Evolutionary conservation across 2,888 invertebrate genomes (phyloP), one percentile per base, ranked within the genome.

Genomic region (Temnothorax rugatulus): DNA sequence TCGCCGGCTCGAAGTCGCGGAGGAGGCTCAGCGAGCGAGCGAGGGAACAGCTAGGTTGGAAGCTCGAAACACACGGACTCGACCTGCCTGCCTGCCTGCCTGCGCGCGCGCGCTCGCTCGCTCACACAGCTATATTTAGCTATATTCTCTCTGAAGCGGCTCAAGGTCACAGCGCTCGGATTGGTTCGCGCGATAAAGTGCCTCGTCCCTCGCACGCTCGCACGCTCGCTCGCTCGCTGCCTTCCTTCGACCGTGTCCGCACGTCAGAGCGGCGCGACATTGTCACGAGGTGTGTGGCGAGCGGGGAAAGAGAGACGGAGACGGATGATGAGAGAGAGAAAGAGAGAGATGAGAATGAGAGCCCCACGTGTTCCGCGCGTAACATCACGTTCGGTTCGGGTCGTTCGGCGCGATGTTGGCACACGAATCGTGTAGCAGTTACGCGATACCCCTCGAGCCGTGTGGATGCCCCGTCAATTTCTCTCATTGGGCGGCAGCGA

Each of bases 91-190:
- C 29, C 29, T 29, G 29, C 2, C 29, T 1, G 41, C 13, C 41
- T 81, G 86, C 54, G 74, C 57, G 73, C 79, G 82, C 86, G 52
- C 66, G 84, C 85, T 61, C 81, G 83, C 84, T 57, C 13, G 47
- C 69, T 77, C 90, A 87, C 90, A 88, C 91, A 88, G 91, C 92
- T 92, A 92, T 90, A 92, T 91, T 91, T 92, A 91, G 47, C 25
- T 89, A 87, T 91, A 47, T 87, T 91, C 89, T 91, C 90, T 91
- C 89, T 89, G 87, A 88, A 90, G 88, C 84, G 84, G 84, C 90
- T 92, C 92, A 92, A 92, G 92, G 92, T 92, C 92, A 91, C 89
- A 88, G 89, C 84, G 89, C 88, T 90, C 81, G 92, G 89, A 90
- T 91, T 92, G 90, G 91, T 90, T 84, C 89, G 88, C 87, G 88